phyloP scores from a whole-genome alignment of 2,888 invertebrate species.

The Lypha dubia region DNA sequence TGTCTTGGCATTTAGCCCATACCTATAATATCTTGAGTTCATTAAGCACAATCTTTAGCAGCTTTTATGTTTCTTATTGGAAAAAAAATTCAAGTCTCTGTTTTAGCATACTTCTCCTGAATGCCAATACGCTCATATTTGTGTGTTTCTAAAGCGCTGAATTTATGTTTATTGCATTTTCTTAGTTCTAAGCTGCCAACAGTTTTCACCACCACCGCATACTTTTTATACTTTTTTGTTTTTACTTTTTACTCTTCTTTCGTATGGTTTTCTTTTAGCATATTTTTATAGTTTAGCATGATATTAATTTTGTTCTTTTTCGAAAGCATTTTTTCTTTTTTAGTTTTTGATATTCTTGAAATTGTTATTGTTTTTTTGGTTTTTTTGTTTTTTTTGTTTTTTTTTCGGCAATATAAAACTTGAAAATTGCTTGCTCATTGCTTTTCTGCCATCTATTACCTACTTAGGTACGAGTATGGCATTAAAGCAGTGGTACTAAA shows the following conservation, averaged over 20 bases:
- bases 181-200: conserved; percentile 35
- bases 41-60: no score
- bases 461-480: conserved; percentile 37
- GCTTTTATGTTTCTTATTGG: no score
- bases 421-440: conserved; percentile 70
- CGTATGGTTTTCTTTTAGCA: conserved; percentile 48
- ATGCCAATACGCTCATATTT: not conserved
- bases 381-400: conserved; percentile 67
- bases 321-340: conserved; percentile 71
- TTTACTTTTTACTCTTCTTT: conserved; percentile 61
- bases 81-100: not conserved
- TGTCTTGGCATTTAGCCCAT: no score
- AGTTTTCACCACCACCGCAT: conserved; percentile 57
- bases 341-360: conserved; percentile 48
- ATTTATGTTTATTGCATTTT: conserved; percentile 48
- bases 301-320: conserved; percentile 49
- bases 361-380: conserved; percentile 33
- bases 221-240: conserved; percentile 11
- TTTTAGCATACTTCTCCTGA: not conserved
- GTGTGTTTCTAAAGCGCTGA: not conserved
- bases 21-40: no score
- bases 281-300: conserved; percentile 65
- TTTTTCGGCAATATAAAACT: conserved; percentile 61
- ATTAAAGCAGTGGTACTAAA: conserved; percentile 12
- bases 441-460: conserved; percentile 63